These are phyloP conservation scores for Apostichopus californicus DNA, from an alignment of 35 echinoderm and acorn worm genomes.

Conservation along the genomic window DNA sequence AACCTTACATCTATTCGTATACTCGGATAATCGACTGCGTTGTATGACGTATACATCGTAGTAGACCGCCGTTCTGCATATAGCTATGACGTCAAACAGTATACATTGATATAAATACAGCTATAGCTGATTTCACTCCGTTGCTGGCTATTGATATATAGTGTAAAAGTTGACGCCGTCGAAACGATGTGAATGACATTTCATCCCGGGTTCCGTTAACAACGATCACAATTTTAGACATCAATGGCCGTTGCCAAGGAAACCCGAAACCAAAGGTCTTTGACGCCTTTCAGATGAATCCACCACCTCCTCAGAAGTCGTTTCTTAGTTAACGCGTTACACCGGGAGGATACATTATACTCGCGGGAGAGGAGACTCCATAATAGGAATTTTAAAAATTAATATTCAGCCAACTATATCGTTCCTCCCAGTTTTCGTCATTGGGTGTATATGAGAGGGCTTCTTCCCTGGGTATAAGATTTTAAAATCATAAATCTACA, in stretches of 20 bases:
- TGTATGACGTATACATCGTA: no score
- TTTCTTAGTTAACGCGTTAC: background rate
- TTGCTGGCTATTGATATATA: background rate
- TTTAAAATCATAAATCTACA: no score
- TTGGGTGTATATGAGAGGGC: no score
- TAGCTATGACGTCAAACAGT: no score
- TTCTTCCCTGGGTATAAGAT: no score
- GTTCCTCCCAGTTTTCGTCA: no score
- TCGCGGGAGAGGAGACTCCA: background rate
- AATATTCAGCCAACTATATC: no score
- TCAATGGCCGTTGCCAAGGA: conserved; percentile 52
- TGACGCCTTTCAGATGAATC: background rate
- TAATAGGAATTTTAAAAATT: background rate
- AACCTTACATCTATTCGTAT: no score
- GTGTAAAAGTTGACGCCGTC: background rate
- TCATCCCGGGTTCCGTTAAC: conserved; percentile 59
- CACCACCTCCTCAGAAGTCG: background rate
- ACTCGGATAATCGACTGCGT: no score
- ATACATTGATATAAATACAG: no score
- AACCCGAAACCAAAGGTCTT: conserved; percentile 48
- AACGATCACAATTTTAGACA: conserved; percentile 36
- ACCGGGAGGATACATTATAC: background rate
- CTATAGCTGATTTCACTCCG: no score
- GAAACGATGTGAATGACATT: background rate
- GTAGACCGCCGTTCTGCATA: no score